Percentiles rank a stretch among this genome's conserved stretches.
Evolutionary conservation across 2,113 vertebrate genomes (phyloP).

Genomic region (Grammomys dolichurus): DNA sequence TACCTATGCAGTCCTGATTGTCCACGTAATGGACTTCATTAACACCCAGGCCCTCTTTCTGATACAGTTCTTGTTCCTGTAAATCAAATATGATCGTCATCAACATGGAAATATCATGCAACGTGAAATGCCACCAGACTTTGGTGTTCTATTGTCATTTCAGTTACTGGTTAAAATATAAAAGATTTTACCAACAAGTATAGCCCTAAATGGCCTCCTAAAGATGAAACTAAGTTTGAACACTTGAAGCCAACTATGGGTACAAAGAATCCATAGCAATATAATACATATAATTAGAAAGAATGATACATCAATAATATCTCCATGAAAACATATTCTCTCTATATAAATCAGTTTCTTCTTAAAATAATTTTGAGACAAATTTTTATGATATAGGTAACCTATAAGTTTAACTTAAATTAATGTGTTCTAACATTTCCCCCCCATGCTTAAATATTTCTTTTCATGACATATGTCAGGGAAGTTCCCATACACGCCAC

Average conservation of each 20-base stretch:
- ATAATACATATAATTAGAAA: not conserved
- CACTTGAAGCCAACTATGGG: not conserved
- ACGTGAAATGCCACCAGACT: not conserved
- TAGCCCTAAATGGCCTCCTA: not conserved
- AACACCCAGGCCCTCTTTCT: constrained; percentile 96
- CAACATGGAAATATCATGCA: not conserved
- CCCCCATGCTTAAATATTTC: constrained; percentile 28
- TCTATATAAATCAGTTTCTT: not conserved
- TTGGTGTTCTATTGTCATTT: not conserved
- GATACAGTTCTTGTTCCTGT: constrained; percentile 98
- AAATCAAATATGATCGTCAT: not conserved
- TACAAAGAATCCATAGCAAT: not conserved
- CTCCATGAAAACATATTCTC: not conserved
- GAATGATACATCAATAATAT: not conserved
- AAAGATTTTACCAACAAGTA: not conserved
- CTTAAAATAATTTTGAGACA: not conserved
- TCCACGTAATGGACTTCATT: constrained; percentile 99
- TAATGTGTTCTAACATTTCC: not conserved
- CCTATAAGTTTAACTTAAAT: not conserved
- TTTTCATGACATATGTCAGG: not conserved
- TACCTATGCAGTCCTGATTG: constrained; percentile 99
- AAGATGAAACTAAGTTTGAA: constrained; percentile 19
- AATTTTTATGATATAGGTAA: not conserved
- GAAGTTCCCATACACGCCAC: not conserved
- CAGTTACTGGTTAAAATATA: not conserved